Evolutionary conservation across 2,888 invertebrate genomes (phyloP), one percentile per base, ranked within the genome.

Genomic region (Auanema sp.): DNA sequence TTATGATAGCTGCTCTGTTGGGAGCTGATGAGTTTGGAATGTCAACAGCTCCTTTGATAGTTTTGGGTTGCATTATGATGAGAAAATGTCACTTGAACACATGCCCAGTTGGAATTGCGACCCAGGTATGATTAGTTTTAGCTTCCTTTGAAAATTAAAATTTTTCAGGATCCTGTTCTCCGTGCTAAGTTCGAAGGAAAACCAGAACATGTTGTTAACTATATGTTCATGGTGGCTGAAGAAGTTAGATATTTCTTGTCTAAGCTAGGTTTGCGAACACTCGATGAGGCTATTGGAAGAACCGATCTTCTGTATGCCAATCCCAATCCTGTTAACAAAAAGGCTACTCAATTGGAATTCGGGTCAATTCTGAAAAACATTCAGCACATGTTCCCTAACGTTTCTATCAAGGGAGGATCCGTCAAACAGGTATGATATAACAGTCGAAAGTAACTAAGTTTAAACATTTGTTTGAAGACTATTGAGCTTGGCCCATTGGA

Each of bases 41-140:
- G 87, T 95, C 95, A 84, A 98, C 98, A 0, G 97, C 96, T 2
- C 97, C 98, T 0, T 88, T 98, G 58, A 96, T 98, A 82, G 94
- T 92, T 1, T 89, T 98, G 86, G 98, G 98, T 3, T 98, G 98
- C 84, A 98, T 96, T 0, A 98, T 98, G 98, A 98, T 98, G 98
- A 89, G 98, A 64, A 98, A 98, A 85, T 98, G 98, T 83, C 98
- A 98, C 85, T 87, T 98, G 78, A 98, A 98, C 86, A 98, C 97
- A 8, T 98, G 98, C 76, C 98, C 98, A 0, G 98, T 98, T 66
- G 98, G 98, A 68, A 92, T 98, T 81, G 97, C 97, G 1, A 98
- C 98, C 0, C 98, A 97, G 86, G 86, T 86, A 1, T 24, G 12
- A 25, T 0, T 5, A 25, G 33, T n/a, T 55, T 21, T 24, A 14